Evolutionary conservation across 2,888 invertebrate species (phyloP), one percentile per base, ranked within the genome.

Genomic region (Dryocosmus kuriphilus): DNA sequence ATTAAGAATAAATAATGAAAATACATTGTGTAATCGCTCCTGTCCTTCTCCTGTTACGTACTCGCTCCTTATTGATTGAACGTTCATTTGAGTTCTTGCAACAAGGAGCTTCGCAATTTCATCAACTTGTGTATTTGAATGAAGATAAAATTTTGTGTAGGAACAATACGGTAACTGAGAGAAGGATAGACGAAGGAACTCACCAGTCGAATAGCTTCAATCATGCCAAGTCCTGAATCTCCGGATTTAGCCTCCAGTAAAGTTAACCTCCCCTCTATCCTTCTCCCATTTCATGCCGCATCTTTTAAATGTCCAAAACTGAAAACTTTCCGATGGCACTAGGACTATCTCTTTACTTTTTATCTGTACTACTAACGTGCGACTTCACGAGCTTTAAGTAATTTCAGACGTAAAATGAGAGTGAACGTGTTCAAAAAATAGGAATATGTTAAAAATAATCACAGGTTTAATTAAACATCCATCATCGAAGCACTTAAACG

Each of bases 141-240:
- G 22, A 19, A 51, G 30, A 51, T 57, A 62, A 75, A 38, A 57
- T 77, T 61, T 74, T 74, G 74, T 41, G 51, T 79, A 73, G 77
- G 76, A 77, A 67, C 79, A 81, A 83, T 85, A 81, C 82, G 85
- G 85, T 86, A 88, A 88, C 86, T 86, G 90, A 90, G 91, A 91
- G 91, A 91, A 91, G 91, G 91, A 91, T 89, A 91, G 91, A 90
- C 89, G 89, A 91, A 91, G 90, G 85, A 89, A 91, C 91, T 91
- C 91, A 91, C 91, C 91, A 84, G 77, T 82, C 75, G 71, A 81
- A 75, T 74, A 76, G 77, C 80, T 81, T 79, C 79, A 77, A 86
- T 86, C 81, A 83, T 81, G 82, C 83, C 83, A 85, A 82, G 85
- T 85, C 86, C 84, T 81, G 84, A 86, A 86, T 84, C 81, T 84